These are phyloP conservation scores for Hypocryptadius cinnamomeus DNA, from an alignment of 2,113 vertebrate genomes.

Conservation along the genomic window DNA sequence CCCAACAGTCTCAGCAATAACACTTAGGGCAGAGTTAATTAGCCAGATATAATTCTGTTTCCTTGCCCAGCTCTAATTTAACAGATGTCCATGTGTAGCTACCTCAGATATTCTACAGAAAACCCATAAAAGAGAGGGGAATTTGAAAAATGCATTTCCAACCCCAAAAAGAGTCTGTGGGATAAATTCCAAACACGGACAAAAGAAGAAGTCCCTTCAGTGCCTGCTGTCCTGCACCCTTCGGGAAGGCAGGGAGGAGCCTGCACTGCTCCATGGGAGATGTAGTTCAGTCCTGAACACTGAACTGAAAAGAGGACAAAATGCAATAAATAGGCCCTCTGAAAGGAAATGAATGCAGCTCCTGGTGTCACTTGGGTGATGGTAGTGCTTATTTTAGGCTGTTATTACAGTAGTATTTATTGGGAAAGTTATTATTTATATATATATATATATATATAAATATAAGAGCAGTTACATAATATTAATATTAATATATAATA, in stretches of 20 bases:
- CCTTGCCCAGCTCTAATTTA: not conserved
- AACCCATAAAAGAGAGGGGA: not conserved
- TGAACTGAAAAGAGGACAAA: not conserved
- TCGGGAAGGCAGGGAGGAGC: not conserved
- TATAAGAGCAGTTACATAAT: too few relatives aligned
- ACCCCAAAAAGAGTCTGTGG: not conserved
- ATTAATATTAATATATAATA: too few relatives aligned
- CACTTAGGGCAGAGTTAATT: not conserved
- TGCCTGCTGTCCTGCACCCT: not conserved
- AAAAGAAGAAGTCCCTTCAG: not conserved
- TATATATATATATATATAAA: too few relatives aligned
- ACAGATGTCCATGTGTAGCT: not conserved
- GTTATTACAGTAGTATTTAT: not conserved
- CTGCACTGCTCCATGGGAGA: not conserved
- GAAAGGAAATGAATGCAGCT: not conserved
- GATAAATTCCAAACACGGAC: not conserved
- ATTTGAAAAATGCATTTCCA: not conserved
- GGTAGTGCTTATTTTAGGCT: not conserved
- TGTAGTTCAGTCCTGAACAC: not conserved
- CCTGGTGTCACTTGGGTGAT: too few relatives aligned
- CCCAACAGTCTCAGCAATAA: not conserved
- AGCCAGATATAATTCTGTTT: not conserved
- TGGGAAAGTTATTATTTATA: too few relatives aligned
- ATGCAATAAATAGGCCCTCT: not conserved
- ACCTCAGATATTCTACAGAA: not conserved